These are phyloP conservation scores for Drosophila kurseongensis DNA, from an alignment of 1,140 invertebrate genomes.

Conservation along the genomic window DNA sequence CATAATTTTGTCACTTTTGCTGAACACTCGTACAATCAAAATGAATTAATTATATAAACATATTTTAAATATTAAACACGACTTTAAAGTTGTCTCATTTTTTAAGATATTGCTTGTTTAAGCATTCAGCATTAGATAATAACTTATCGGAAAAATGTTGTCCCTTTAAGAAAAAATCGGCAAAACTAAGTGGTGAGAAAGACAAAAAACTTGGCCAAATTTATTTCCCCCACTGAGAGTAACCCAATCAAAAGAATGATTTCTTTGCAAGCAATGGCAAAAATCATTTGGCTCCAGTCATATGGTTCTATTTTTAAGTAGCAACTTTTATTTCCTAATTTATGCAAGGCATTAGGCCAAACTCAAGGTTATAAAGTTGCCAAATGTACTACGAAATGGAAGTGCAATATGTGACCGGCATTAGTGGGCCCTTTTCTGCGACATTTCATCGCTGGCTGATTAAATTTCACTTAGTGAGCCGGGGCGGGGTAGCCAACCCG, in stretches of 20 bases:
- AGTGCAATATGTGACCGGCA: conserved; percentile 54
- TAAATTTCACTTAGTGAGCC: conserved; percentile 56
- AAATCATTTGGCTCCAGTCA: conserved; percentile 11
- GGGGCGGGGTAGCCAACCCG: background rate
- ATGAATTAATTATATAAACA: too few species aligned
- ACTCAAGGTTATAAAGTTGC: conserved; percentile 32
- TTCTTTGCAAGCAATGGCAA: conserved; percentile 2
- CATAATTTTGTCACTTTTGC: too few species aligned
- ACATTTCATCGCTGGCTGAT: conserved; percentile 52
- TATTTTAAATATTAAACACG: too few species aligned
- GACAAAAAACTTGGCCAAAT: conserved; percentile 14
- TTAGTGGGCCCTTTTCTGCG: conserved; percentile 22
- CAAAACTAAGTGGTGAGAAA: background rate
- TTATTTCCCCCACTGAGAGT: conserved; percentile 6
- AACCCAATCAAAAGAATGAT: conserved; percentile 23
- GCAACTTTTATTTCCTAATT: conserved; percentile 43
- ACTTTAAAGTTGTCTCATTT: too few species aligned
- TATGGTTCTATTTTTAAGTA: conserved; percentile 26
- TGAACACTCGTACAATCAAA: too few species aligned
- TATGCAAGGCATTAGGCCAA: conserved; percentile 44
- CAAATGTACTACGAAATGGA: conserved; percentile 39
- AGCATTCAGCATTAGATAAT: too few species aligned
- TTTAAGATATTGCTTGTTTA: too few species aligned
- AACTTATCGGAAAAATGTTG: background rate
- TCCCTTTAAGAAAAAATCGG: background rate